Conservation (phyloP, 2,888 invertebrate species). For the Phengaris arion region DNA sequence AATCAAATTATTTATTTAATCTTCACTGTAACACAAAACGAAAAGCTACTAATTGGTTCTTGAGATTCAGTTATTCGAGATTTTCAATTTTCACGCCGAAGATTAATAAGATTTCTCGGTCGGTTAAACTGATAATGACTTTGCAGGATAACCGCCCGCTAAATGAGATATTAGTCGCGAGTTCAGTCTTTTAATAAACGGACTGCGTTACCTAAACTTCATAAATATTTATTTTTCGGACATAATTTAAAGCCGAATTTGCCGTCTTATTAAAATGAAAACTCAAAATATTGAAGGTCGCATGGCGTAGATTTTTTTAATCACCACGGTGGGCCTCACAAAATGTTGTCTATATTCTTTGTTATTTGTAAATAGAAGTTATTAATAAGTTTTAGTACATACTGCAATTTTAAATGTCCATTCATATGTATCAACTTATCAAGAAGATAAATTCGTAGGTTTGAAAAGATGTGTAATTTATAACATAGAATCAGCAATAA, state of each 20-base stretch:
- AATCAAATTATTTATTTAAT: slow-evolving; percentile 28
- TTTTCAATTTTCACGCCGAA: slow-evolving; percentile 69
- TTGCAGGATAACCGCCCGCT: slow-evolving; percentile 58
- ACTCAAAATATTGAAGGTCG: neutral
- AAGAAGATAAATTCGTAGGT: neutral
- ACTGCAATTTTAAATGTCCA: neutral
- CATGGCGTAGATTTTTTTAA: no score
- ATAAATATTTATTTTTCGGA: neutral
- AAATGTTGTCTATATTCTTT: no score
- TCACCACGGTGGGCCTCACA: no score
- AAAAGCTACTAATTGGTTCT: slow-evolving; percentile 50
- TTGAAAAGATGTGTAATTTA: neutral
- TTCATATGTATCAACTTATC: neutral
- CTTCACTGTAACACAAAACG: slow-evolving; percentile 41
- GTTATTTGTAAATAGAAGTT: no score
- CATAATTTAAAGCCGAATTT: neutral
- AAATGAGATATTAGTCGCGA: slow-evolving; percentile 28
- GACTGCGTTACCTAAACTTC: neutral
- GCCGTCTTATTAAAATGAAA: neutral
- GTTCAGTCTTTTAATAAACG: slow-evolving; percentile 15
- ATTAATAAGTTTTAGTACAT: neutral
- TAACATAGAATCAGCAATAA: slow-evolving; percentile 17
- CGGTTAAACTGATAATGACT: slow-evolving; percentile 73
- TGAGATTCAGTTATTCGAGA: slow-evolving; percentile 72
- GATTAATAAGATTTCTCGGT: slow-evolving; percentile 72